Conservation (phyloP, 2,113 vertebrate species). For the Crypturellus undulatus region DNA sequence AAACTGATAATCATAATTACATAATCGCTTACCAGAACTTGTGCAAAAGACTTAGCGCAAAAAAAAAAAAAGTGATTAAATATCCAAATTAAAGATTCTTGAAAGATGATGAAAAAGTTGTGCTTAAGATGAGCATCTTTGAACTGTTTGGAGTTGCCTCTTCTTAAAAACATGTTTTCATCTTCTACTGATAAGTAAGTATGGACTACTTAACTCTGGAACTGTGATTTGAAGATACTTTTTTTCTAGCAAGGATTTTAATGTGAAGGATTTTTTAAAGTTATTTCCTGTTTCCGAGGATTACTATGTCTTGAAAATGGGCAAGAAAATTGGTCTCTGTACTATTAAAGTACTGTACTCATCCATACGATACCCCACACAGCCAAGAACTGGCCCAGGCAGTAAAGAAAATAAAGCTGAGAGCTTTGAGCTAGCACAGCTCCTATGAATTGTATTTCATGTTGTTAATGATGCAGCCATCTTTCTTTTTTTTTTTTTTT, state of each 20-base stretch:
- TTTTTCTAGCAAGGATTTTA: background rate
- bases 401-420: background rate
- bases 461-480: background rate
- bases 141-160: background rate
- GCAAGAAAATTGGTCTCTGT: background rate
- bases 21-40: background rate
- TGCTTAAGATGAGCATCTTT: background rate
- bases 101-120: background rate
- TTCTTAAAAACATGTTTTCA: background rate
- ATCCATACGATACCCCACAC: background rate
- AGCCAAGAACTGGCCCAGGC: background rate
- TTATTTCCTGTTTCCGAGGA: background rate
- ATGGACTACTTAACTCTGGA: background rate
- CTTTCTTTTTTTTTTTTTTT: background rate
- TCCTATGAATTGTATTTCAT: background rate
- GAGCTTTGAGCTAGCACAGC: background rate
- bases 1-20: background rate
- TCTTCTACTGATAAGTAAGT: background rate
- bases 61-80: background rate
- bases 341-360: rapidly evolving
- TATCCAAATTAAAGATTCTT: background rate
- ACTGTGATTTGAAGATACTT: background rate
- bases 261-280: background rate
- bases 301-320: background rate
- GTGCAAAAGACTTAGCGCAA: background rate